Conservation (phyloP, 1,140 invertebrate genomes). For the Teleogryllus occipitalis region DNA sequence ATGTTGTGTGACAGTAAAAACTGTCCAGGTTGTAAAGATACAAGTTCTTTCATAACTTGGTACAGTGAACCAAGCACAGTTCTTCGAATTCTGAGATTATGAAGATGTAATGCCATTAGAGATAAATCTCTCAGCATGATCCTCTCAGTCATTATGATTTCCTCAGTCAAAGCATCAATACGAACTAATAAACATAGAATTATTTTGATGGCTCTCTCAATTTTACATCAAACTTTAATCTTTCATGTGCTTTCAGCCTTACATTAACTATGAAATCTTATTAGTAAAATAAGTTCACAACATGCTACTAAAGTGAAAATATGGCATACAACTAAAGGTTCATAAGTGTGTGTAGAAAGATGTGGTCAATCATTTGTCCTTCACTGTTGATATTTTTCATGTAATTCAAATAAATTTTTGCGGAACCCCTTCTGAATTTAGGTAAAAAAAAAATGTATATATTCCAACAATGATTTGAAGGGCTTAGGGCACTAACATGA, state of each 20-base stretch:
- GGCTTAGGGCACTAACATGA: no score
- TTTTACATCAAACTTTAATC: neutral
- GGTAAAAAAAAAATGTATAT: no score
- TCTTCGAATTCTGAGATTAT: neutral
- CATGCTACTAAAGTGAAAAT: no score
- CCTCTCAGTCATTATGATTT: conserved; percentile 38
- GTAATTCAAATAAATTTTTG: no score
- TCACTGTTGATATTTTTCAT: no score
- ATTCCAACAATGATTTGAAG: no score
- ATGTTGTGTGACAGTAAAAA: conserved; percentile 39
- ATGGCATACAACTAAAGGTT: no score
- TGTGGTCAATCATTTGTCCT: no score
- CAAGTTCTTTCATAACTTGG: conserved; percentile 34
- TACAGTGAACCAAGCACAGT: conserved; percentile 32
- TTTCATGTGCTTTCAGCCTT: neutral
- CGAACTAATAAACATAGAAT: conserved; percentile 31
- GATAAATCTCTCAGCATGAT: conserved; percentile 30
- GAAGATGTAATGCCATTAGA: neutral
- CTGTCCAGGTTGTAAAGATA: conserved; percentile 31
- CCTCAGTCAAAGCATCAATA: conserved; percentile 29
- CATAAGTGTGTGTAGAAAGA: no score
- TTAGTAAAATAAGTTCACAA: no score
- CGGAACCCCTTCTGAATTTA: no score
- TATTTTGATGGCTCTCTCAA: neutral
- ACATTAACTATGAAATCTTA: no score